These are phyloP conservation scores for Drosophila niveifrons DNA, from an alignment of 2,888 invertebrate species.

Conservation along the genomic window DNA sequence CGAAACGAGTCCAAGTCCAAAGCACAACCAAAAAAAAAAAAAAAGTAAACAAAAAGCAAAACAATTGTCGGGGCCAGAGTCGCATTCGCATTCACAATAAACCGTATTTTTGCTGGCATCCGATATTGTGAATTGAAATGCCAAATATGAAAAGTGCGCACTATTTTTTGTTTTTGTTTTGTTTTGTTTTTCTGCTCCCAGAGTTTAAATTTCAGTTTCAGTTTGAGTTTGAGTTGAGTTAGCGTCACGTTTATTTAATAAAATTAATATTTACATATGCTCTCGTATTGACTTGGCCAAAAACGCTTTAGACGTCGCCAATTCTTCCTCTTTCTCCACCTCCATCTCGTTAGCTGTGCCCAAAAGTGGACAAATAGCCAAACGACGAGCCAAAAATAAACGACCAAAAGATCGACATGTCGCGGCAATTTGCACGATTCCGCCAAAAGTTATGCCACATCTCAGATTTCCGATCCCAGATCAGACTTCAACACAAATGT, in stretches of 20 bases:
- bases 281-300: constrained; percentile 68
- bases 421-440: constrained; percentile 73
- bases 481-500: constrained; percentile 16
- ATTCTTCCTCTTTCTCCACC: background rate
- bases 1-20: constrained; percentile 40
- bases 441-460: constrained; percentile 10
- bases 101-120: constrained; percentile 47
- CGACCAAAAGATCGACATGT: constrained; percentile 42
- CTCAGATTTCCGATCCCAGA: constrained; percentile 11
- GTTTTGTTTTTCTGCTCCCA: constrained; percentile 42
- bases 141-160: constrained; percentile 65
- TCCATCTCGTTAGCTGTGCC: constrained; percentile 30
- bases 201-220: constrained; percentile 41
- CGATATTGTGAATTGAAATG: constrained; percentile 66
- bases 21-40: constrained; percentile 15
- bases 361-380: constrained; percentile 75
- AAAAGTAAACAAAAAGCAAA: constrained; percentile 1
- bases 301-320: constrained; percentile 19
- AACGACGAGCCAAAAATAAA: constrained; percentile 9
- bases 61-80: constrained; percentile 30
- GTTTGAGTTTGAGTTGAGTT: constrained; percentile 36
- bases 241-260: constrained; percentile 76
- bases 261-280: constrained; percentile 80
- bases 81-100: constrained; percentile 39
- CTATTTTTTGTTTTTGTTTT: constrained; percentile 38